phyloP scores from a whole-genome alignment of 1,140 invertebrate genomes.

The Lutraria rhynchaena region DNA sequence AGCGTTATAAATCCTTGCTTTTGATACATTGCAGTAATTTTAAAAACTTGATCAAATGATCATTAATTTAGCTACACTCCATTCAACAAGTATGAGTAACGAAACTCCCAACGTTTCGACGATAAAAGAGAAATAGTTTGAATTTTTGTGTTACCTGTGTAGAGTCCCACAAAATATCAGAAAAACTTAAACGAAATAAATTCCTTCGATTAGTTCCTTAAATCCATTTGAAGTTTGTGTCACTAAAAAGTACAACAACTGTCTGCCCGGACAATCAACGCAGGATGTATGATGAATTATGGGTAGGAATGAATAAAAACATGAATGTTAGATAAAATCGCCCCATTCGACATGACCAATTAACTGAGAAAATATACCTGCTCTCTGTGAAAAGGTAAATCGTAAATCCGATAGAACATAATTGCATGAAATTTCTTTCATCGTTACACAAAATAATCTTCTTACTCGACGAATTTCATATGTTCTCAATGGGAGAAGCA shows the following conservation, averaged over 20 bases:
- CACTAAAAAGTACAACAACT: conserved; percentile 7
- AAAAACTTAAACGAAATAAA: conserved; percentile 28
- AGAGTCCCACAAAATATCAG: not conserved
- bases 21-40: too few relatives aligned
- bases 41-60: too few relatives aligned
- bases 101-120: too few relatives aligned
- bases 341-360: conserved; percentile 53
- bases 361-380: conserved; percentile 53
- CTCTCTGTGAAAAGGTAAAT: conserved; percentile 32
- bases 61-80: too few relatives aligned
- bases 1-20: too few relatives aligned
- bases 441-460: conserved; percentile 26
- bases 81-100: too few relatives aligned
- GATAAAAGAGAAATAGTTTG: conserved; percentile 36
- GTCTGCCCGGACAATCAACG: conserved; percentile 7
- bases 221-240: conserved; percentile 25
- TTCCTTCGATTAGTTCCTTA: conserved; percentile 17
- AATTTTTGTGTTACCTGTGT: conserved; percentile 45
- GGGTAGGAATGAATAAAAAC: conserved; percentile 37
- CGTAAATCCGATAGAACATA: conserved; percentile 49
- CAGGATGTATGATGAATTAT: conserved; percentile 49
- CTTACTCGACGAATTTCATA: conserved; percentile 9
- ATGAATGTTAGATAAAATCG: conserved; percentile 47
- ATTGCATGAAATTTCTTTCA: conserved; percentile 53
- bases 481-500: conserved; percentile 17